These are phyloP conservation scores for Tachysurus fulvidraco DNA, from an alignment of 2,113 vertebrate genomes.

Conservation along the genomic window DNA sequence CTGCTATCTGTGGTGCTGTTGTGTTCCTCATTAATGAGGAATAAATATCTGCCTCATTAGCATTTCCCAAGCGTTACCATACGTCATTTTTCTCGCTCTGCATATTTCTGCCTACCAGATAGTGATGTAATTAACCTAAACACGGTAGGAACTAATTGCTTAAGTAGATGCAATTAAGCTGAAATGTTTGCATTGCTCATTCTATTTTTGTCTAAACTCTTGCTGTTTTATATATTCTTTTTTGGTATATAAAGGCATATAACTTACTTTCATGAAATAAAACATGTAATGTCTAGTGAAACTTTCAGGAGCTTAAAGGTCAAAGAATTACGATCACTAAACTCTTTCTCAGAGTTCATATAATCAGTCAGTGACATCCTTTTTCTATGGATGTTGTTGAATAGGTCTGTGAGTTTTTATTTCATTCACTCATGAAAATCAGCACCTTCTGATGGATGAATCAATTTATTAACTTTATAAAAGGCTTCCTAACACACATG, in stretches of 20 bases:
- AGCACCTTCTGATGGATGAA: not conserved
- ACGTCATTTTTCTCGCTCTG: conserved; percentile 33
- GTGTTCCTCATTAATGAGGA: conserved; percentile 45
- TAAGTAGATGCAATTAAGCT: conserved; percentile 39
- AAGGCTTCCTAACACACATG: conserved; percentile 23
- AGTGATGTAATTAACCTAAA: conserved; percentile 52
- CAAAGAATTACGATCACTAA: not conserved
- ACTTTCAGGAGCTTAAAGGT: not conserved
- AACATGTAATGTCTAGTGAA: not conserved
- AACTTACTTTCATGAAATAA: not conserved
- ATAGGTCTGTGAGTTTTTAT: not conserved
- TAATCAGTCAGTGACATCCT: not conserved
- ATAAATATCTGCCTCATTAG: conserved; percentile 53
- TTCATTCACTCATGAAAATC: not conserved
- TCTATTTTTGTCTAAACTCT: not conserved
- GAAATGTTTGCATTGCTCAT: conserved; percentile 15
- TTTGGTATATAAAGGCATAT: not conserved
- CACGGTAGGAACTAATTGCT: conserved; percentile 39
- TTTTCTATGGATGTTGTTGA: not conserved
- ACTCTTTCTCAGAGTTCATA: not conserved
- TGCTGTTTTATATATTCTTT: not conserved
- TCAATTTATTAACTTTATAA: conserved; percentile 6
- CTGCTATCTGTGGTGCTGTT: conserved; percentile 36
- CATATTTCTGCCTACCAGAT: conserved; percentile 47
- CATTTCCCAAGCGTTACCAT: conserved; percentile 45